Percentiles rank a stretch among this genome's conserved stretches.
Evolutionary conservation across 2,797 vertebrate species (phyloP).

Genomic region (Buphagus erythrorhynchus): DNA sequence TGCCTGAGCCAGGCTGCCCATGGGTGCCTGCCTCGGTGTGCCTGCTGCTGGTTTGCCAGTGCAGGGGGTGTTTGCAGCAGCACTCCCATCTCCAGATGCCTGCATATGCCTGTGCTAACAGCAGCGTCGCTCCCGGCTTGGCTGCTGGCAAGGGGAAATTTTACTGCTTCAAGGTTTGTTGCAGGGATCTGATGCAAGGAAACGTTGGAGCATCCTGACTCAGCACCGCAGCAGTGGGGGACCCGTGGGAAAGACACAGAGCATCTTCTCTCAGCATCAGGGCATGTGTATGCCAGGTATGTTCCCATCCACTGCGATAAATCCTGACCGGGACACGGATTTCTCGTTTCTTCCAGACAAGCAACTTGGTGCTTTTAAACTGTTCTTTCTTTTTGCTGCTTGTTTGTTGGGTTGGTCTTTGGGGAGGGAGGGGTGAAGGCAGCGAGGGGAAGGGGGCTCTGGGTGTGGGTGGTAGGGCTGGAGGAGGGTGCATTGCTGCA

Average conservation of each 20-base stretch:
- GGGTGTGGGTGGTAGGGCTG: fast-evolving
- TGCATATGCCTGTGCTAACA: background rate
- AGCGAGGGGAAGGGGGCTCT: fast-evolving
- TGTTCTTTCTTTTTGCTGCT: background rate
- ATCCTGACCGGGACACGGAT: background rate
- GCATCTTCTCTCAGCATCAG: background rate
- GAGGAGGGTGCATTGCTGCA: background rate
- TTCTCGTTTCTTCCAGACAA: background rate
- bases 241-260: background rate
- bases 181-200: slow-evolving; percentile 5
- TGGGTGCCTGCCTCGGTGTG: background rate
- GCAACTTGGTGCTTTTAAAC: background rate
- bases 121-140: background rate
- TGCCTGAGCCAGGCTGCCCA: background rate
- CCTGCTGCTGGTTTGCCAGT: fast-evolving
- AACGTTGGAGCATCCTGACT: background rate
- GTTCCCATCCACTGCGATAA: background rate
- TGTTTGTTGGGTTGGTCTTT: background rate
- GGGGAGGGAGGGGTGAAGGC: background rate
- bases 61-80: background rate
- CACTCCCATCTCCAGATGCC: background rate
- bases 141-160: background rate
- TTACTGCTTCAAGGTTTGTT: background rate
- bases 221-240: background rate
- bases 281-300: slow-evolving; percentile 16